phyloP scores from a whole-genome alignment of 2,113 vertebrate genomes.

The Polypterus senegalus region DNA sequence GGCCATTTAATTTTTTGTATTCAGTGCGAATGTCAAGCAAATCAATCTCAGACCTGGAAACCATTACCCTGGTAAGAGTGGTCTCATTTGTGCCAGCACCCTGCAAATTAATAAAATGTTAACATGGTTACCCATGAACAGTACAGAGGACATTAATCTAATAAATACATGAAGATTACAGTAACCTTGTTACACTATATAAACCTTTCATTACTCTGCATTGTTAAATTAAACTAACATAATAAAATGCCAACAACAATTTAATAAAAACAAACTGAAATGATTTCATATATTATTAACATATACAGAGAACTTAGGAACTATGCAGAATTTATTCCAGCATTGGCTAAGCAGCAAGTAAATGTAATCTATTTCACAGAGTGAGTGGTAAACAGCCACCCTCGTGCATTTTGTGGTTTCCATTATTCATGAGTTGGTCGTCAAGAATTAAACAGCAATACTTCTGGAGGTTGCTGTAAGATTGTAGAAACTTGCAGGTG shows the following conservation, averaged over 20 bases:
- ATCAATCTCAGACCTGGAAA: constrained; percentile 70
- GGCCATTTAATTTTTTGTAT: constrained; percentile 65
- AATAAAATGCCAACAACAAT: too few species aligned
- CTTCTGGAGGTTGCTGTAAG: too few species aligned
- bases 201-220: too few species aligned
- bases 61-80: constrained; percentile 60
- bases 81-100: constrained; percentile 66
- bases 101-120: constrained; percentile 32
- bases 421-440: too few species aligned
- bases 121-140: background rate
- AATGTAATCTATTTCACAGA: too few species aligned
- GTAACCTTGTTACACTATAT: background rate
- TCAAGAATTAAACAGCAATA: too few species aligned
- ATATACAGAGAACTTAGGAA: background rate
- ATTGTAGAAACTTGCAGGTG: too few species aligned
- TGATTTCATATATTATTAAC: background rate
- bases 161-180: background rate
- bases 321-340: background rate
- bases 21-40: constrained; percentile 67
- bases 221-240: too few species aligned
- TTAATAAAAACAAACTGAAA: too few species aligned
- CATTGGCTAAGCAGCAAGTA: too few species aligned
- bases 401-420: too few species aligned
- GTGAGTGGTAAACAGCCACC: too few species aligned
- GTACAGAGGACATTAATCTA: background rate